These are phyloP conservation scores for Lepidocolaptes lacrymiger DNA, from an alignment of 2,797 vertebrate species.

Conservation along the genomic window DNA sequence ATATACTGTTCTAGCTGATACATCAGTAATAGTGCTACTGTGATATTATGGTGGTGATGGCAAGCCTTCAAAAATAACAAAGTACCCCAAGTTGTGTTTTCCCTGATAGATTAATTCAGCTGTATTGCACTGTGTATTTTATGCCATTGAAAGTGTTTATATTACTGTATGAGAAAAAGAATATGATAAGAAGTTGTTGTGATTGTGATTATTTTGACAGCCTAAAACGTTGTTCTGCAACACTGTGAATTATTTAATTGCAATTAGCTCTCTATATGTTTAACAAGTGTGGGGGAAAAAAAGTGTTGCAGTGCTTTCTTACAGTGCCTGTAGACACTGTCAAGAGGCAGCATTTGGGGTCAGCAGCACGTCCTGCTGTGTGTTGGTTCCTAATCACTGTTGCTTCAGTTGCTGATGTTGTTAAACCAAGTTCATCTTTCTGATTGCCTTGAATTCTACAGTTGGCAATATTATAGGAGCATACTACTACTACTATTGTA, in stretches of 20 bases:
- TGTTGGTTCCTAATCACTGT: background rate
- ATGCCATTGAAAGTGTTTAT: background rate
- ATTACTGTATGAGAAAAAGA: background rate
- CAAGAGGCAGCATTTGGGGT: background rate
- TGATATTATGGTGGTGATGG: background rate
- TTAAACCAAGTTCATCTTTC: background rate
- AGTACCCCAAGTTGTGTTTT: background rate
- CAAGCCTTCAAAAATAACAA: background rate
- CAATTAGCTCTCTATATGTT: background rate
- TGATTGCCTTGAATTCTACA: background rate
- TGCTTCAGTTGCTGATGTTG: background rate
- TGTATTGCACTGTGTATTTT: background rate
- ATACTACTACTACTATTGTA: too few relatives aligned
- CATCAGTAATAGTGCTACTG: background rate
- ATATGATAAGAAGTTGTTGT: background rate
- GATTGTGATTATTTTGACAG: background rate
- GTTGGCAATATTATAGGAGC: background rate
- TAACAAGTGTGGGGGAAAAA: background rate
- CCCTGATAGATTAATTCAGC: background rate
- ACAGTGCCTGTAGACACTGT: background rate
- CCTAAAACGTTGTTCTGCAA: background rate
- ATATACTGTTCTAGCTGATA: background rate
- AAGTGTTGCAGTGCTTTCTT: background rate
- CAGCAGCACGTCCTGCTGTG: background rate
- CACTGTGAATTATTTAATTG: background rate